These are phyloP conservation scores for Anolis sagrei DNA, from an alignment of 2,113 vertebrate genomes.

Conservation along the genomic window DNA sequence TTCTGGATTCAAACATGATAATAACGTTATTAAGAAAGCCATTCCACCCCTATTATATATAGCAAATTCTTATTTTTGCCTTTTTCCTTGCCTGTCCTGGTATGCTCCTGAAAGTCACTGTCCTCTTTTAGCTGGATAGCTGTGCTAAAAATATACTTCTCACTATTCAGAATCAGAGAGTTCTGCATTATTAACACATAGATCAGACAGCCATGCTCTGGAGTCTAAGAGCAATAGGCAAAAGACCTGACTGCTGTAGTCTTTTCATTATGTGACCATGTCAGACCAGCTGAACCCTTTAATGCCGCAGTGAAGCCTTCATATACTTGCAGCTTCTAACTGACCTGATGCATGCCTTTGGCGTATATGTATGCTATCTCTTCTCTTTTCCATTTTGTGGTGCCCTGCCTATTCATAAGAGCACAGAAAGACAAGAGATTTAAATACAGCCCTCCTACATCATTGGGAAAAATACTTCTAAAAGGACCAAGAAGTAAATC, in stretches of 20 bases:
- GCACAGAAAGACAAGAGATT: neutral
- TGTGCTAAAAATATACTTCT: constrained; percentile 44
- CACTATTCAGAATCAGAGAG: constrained; percentile 59
- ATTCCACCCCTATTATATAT: constrained; percentile 6
- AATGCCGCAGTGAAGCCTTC: constrained; percentile 73
- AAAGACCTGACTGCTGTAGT: constrained; percentile 73
- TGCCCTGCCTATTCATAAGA: neutral
- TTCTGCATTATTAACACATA: constrained; percentile 71
- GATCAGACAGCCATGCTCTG: constrained; percentile 35
- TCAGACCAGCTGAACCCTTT: constrained; percentile 76
- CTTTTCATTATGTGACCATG: constrained; percentile 74
- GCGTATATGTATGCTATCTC: constrained; percentile 16
- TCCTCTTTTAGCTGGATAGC: constrained; percentile 47
- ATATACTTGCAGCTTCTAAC: constrained; percentile 75
- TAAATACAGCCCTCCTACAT: neutral
- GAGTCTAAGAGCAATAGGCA: constrained; percentile 70
- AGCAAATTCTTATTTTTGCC: neutral
- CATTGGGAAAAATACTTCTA: neutral
- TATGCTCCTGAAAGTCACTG: constrained; percentile 38
- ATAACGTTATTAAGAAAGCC: constrained; percentile 21
- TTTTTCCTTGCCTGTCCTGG: constrained; percentile 24
- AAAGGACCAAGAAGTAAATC: neutral
- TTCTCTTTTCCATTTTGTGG: constrained; percentile 22
- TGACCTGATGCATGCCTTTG: constrained; percentile 65
- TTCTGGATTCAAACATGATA: neutral